Evolutionary conservation across 2,888 invertebrate genomes (phyloP).

Genomic region (Meiosimyza platycephala): DNA sequence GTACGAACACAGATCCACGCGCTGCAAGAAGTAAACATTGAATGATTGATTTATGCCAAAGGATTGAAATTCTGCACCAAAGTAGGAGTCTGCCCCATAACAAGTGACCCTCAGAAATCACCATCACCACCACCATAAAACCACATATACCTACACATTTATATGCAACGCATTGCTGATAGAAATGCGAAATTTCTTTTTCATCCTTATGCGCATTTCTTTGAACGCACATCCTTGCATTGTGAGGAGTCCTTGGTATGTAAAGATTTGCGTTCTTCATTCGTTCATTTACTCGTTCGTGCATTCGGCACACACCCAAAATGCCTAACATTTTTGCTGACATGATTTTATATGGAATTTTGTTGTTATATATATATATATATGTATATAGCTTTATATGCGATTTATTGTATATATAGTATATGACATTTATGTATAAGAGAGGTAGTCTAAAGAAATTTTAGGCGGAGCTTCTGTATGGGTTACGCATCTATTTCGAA

Average conservation of each 20-base stretch:
- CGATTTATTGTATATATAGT: background rate
- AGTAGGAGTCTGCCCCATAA: slow-evolving; percentile 2
- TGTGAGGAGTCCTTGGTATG: background rate
- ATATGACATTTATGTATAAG: background rate
- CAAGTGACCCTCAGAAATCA: background rate
- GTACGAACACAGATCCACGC: background rate
- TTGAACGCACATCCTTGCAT: too few relatives aligned
- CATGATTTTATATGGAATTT: slow-evolving; percentile 15
- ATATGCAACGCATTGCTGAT: background rate
- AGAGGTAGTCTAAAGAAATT: slow-evolving; percentile 27
- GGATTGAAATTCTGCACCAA: slow-evolving; percentile 37
- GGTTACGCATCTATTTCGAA: slow-evolving; percentile 5
- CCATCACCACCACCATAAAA: background rate
- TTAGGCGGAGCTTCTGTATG: slow-evolving; percentile 30
- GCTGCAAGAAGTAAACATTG: slow-evolving; percentile 28
- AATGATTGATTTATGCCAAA: slow-evolving; percentile 43
- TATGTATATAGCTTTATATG: too few relatives aligned
- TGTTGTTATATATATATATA: too few relatives aligned
- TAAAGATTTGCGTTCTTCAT: background rate
- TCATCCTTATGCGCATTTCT: background rate
- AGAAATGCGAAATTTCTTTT: slow-evolving; percentile 7
- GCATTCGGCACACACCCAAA: background rate
- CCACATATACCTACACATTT: background rate
- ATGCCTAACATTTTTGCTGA: slow-evolving; percentile 7
- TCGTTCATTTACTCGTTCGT: slow-evolving; percentile 1